A percentile compares a stretch with the other conserved stretches of the same genome.
These are phyloP conservation scores for Cyrtonyx montezumae DNA, from an alignment of 2,113 vertebrate species.

Conservation along the genomic window DNA sequence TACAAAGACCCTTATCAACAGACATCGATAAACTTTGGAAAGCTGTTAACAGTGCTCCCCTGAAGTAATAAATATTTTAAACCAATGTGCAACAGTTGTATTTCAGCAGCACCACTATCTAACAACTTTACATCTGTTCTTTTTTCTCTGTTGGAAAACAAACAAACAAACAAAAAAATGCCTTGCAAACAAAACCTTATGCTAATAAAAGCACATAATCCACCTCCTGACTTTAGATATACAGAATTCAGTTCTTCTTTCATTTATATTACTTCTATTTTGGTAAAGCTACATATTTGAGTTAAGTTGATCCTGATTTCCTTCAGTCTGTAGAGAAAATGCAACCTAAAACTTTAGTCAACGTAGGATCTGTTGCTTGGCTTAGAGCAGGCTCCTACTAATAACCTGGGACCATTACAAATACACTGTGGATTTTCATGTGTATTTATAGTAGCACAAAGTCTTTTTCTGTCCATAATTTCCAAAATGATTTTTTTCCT, in stretches of 20 bases:
- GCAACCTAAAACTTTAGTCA: background rate
- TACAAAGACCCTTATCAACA: background rate
- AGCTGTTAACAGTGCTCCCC: background rate
- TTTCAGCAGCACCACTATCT: background rate
- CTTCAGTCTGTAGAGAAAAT: background rate
- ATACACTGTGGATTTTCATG: background rate
- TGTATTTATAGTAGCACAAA: background rate
- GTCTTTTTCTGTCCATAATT: background rate
- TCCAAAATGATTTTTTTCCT: background rate
- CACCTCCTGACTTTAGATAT: background rate
- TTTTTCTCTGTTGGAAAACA: background rate
- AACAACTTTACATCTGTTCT: background rate
- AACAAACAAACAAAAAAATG: too few relatives aligned
- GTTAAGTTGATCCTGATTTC: background rate
- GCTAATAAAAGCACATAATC: background rate
- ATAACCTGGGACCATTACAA: background rate
- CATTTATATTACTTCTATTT: background rate
- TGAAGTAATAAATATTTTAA: background rate
- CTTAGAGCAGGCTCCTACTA: background rate
- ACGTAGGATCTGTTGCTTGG: background rate
- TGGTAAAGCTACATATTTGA: background rate
- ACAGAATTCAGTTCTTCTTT: background rate
- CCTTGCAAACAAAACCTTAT: background rate
- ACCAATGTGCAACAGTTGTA: background rate
- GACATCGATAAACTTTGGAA: background rate